These are phyloP conservation scores for Dexiosoma caninum DNA, from an alignment of 2,888 invertebrate species.

Conservation along the genomic window DNA sequence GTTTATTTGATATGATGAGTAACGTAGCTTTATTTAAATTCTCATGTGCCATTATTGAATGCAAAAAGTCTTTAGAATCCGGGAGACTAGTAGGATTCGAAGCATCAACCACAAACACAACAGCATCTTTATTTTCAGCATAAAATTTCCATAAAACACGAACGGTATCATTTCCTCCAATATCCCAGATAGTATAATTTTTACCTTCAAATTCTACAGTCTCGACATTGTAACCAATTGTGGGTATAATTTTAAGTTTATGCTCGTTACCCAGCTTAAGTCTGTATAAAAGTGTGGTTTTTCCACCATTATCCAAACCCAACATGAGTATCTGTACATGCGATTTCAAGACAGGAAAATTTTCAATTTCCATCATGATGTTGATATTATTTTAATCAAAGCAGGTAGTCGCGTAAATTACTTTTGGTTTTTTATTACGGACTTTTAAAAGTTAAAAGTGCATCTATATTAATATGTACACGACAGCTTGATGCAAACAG, in stretches of 20 bases:
- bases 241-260: slow-evolving; percentile 70
- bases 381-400: no score
- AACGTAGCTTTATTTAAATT: slow-evolving; percentile 68
- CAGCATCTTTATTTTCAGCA: slow-evolving; percentile 68
- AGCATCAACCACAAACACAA: slow-evolving; percentile 72
- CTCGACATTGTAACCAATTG: slow-evolving; percentile 74
- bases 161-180: slow-evolving; percentile 72
- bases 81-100: slow-evolving; percentile 67
- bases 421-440: no score
- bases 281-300: slow-evolving; percentile 72
- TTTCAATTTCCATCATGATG: no score
- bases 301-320: slow-evolving; percentile 74
- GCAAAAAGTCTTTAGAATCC: slow-evolving; percentile 68
- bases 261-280: slow-evolving; percentile 70
- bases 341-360: no score
- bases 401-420: no score
- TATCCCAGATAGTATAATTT: slow-evolving; percentile 72
- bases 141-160: slow-evolving; percentile 73
- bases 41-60: slow-evolving; percentile 66
- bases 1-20: slow-evolving; percentile 72
- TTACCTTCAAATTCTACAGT: slow-evolving; percentile 72
- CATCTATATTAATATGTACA: no score
- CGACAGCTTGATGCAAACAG: no score
- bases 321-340: slow-evolving; percentile 72
- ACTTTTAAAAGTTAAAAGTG: no score